Evolutionary conservation across 2,797 vertebrate genomes (phyloP).

Genomic region (Taeniopygia guttata): DNA sequence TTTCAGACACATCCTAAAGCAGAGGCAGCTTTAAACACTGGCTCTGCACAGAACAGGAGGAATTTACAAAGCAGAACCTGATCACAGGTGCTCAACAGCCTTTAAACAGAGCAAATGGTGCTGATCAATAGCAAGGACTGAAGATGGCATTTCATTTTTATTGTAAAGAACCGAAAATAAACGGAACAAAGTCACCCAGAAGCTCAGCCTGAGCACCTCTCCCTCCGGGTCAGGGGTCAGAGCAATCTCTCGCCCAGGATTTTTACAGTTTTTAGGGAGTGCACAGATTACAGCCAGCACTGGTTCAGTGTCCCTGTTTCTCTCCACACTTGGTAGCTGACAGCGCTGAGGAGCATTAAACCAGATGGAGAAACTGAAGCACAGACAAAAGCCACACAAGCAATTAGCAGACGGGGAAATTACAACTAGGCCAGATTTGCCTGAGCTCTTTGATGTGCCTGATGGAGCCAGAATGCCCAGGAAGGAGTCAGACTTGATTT

Average conservation of each 20-base stretch:
- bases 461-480: neutral
- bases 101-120: neutral
- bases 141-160: neutral
- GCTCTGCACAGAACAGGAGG: neutral
- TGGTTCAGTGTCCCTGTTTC: neutral
- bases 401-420: neutral
- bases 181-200: neutral
- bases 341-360: neutral
- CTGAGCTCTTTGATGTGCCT: neutral
- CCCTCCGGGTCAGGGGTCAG: neutral
- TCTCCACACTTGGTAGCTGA: rapidly evolving
- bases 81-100: rapidly evolving
- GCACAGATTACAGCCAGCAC: neutral
- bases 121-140: neutral
- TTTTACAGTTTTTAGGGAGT: neutral
- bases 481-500: neutral
- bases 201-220: neutral
- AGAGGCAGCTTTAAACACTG: neutral
- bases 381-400: neutral
- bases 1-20: neutral
- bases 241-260: neutral
- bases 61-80: neutral
- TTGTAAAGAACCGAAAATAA: neutral
- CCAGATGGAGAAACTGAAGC: neutral
- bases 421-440: neutral